A percentile compares a stretch with the other conserved stretches of the same genome.
phyloP scores from a whole-genome alignment of 2,113 vertebrate species.

The Phalacrocorax brasilianus region DNA sequence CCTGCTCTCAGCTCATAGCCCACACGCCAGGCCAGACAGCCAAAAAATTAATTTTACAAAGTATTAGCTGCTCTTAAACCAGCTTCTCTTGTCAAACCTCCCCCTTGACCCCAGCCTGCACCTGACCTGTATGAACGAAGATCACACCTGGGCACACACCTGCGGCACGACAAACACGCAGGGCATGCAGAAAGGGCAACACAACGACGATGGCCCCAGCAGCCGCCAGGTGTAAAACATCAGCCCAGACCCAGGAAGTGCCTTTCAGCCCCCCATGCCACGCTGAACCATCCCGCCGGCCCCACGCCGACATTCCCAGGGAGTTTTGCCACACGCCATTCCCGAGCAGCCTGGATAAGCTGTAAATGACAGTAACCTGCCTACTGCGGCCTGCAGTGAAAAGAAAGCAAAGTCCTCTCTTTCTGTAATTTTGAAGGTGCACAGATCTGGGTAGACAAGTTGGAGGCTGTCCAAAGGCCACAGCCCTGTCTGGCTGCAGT shows the following conservation, averaged over 20 bases:
- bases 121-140: accelerated
- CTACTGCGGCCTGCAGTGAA: background rate
- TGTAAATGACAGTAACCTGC: background rate
- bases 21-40: background rate
- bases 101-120: background rate
- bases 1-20: background rate
- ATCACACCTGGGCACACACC: background rate
- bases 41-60: background rate
- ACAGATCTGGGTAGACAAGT: background rate
- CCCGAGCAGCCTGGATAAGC: background rate
- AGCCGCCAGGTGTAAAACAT: background rate
- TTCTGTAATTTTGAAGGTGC: background rate
- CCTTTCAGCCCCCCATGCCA: background rate
- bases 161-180: accelerated
- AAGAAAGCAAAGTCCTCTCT: background rate
- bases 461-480: background rate
- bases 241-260: background rate
- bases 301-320: background rate
- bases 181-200: background rate
- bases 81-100: background rate
- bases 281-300: background rate
- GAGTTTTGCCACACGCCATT: background rate
- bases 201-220: background rate
- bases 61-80: background rate
- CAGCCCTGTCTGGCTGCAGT: background rate